Percentiles rank a stretch among this genome's conserved stretches.
Evolutionary conservation across 2,113 vertebrate genomes (phyloP).

Genomic region (Cebidichthys violaceus): DNA sequence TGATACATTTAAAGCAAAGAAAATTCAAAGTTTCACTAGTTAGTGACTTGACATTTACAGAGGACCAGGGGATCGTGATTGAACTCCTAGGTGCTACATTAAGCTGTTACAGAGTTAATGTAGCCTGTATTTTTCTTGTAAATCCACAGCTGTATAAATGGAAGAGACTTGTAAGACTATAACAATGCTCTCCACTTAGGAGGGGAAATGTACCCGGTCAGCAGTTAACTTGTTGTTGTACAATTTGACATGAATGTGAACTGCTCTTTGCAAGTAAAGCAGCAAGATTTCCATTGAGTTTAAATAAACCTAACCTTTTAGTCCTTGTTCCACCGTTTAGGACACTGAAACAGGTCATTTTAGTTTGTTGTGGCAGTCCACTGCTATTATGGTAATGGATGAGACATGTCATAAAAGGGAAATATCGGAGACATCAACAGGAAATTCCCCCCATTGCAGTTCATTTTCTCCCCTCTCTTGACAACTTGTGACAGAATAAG

Average conservation of each 20-base stretch:
- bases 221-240: constrained; percentile 42
- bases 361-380: constrained; percentile 27
- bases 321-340: constrained; percentile 7
- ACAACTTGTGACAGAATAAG: constrained; percentile 43
- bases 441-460: constrained; percentile 57
- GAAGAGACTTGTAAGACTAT: constrained; percentile 39
- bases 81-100: constrained; percentile 60
- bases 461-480: constrained; percentile 44
- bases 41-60: constrained; percentile 62
- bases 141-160: constrained; percentile 73
- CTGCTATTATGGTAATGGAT: constrained; percentile 34
- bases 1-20: constrained; percentile 9
- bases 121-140: constrained; percentile 63
- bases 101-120: constrained; percentile 61
- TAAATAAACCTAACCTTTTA: constrained; percentile 61
- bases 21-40: constrained; percentile 48
- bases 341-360: constrained; percentile 1
- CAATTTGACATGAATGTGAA: constrained; percentile 40
- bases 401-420: constrained; percentile 30
- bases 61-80: constrained; percentile 50
- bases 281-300: constrained; percentile 52
- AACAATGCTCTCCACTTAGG: constrained; percentile 46
- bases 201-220: constrained; percentile 34
- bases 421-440: constrained; percentile 58
- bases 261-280: constrained; percentile 27